Conservation (phyloP, 1,140 invertebrate species). For the Drosophila subobscura region DNA sequence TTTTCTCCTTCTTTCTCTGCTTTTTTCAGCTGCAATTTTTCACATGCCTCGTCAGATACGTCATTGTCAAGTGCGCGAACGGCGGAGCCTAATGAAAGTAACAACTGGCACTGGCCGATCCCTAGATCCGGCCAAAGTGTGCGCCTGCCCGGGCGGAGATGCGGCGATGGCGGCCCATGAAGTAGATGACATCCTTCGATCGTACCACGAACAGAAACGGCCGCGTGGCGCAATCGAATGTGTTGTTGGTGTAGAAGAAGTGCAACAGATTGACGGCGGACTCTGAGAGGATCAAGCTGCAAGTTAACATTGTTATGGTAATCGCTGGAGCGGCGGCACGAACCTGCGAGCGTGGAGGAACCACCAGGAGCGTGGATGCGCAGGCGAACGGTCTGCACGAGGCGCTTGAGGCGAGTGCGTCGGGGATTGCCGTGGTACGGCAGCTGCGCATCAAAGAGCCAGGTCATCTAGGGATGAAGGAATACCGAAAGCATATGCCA, state of each 20-base stretch:
- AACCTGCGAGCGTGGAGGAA: no score
- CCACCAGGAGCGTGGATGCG: slow-evolving; percentile 1
- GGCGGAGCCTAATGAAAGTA: slow-evolving; percentile 70
- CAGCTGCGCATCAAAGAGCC: background rate
- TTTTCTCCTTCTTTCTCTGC: slow-evolving; percentile 25
- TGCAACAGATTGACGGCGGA: slow-evolving; percentile 34
- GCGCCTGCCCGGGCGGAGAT: background rate
- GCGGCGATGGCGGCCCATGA: slow-evolving; percentile 7
- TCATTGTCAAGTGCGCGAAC: slow-evolving; percentile 72
- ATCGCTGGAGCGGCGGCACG: slow-evolving; percentile 4
- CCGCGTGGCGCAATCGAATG: slow-evolving; percentile 18
- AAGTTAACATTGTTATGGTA: slow-evolving; percentile 46
- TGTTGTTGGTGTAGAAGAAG: slow-evolving; percentile 23
- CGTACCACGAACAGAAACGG: slow-evolving; percentile 11
- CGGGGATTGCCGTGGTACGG: background rate
- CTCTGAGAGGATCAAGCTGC: background rate
- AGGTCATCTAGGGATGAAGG: background rate
- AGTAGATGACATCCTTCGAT: slow-evolving; percentile 38
- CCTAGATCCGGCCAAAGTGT: background rate
- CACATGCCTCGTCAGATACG: slow-evolving; percentile 77
- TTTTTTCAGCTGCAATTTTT: slow-evolving; percentile 74
- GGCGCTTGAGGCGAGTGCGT: slow-evolving; percentile 1
- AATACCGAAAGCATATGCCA: background rate
- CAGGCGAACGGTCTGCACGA: slow-evolving; percentile 10
- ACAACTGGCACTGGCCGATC: slow-evolving; percentile 42